Base-by-base conservation (phyloP, 2,113 vertebrate species). In the Felis chaus region DNA sequence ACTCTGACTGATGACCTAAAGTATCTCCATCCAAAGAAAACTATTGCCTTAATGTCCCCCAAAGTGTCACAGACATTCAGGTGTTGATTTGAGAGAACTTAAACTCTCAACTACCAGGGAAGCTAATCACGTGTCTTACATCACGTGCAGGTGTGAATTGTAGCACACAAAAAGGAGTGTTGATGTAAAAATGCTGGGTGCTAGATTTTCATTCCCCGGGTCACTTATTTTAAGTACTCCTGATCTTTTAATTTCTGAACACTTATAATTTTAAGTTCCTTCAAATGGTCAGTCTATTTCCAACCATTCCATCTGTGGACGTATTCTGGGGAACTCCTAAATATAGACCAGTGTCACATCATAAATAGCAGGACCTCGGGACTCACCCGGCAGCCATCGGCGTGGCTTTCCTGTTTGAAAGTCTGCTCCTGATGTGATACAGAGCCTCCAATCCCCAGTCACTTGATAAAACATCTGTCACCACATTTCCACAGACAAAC, bases 341-440 rank as follows among this genome's bases (percentile, higher is more conserved):
- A 99, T 99, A 87, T 99, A 99, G 57, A 99, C 99, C 5, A 99
- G 98, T 0, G 99, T 99, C 93, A 99, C 33, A 90, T 99, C 99
- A 0, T 97, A 98, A 65, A 99, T 99, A 81, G 99, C 99, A 39
- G 99, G 97, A 14, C 99, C 99, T 41, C 99, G 98, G 25, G 99
- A 99, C 99, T 89, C 99, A 80, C 96, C 99, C 99, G 1, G 99
- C 99, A 84, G 99, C 99, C 1, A 99, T 98, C 61, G 99, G 98
- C 89, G 99, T 99, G 73, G 99, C 99, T 61, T 80, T 98, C 61
- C 98, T 2, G 97, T 98, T 97, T 98, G 99, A 93, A 99, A 99
- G 97, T 99, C 99, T 88, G 99, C n/a, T 99, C 99, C 83, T 98
- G 97, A 99, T 98, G 23, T 99, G 99, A 93, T 99, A 99, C 86